Evolutionary conservation across 2,797 vertebrate species (phyloP), one percentile per base, ranked within the genome.

Genomic region (Semotilus atromaculatus): DNA sequence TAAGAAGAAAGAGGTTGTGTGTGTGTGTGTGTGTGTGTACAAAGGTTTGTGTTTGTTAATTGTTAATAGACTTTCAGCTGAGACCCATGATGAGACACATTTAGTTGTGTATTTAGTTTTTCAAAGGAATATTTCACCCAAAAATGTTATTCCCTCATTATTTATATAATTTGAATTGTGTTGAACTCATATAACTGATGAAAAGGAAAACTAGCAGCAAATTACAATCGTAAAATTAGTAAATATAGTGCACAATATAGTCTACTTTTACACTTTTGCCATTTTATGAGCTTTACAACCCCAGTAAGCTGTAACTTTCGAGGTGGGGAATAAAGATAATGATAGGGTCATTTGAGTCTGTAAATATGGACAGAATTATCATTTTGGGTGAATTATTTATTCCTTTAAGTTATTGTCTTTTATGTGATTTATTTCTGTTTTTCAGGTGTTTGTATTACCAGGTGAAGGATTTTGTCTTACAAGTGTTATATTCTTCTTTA

Each of bases 11-110:
- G 48, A 31, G 1, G 48, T 43, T 66, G 76, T 48, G 60, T 64
- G 26, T 45, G 18, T 45, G 23, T 62, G 11, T 51, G 9, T 36
- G 29, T 53, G 40, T 66, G 58, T 23, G 31, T 51, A 9, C 29
- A 60, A 62, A 73, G 53, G 19, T 62, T 82, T 71, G 21, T 36
- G 81, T 82, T 73, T 82, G 70, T 74, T 82, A 66, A 82, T 66
- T 82, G 58, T 82, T 66, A 66, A 74, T 74, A 66, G 71, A 66
- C 81, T 74, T 14, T 45, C 7, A 51, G 23, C 26, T 62, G 53
- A 73, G 67, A 82, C 80, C 2, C 8, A 21, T 26, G 26, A 29
- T 26, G 26, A 29, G 60, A 8, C 60, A 29, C 13, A 7, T 31
- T 64, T 64, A 16, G 2, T 29, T 62, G 26, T 29, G 26, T 6